Conservation (phyloP, 2,113 vertebrate genomes). For the Ptychochromis oligacanthus region DNA sequence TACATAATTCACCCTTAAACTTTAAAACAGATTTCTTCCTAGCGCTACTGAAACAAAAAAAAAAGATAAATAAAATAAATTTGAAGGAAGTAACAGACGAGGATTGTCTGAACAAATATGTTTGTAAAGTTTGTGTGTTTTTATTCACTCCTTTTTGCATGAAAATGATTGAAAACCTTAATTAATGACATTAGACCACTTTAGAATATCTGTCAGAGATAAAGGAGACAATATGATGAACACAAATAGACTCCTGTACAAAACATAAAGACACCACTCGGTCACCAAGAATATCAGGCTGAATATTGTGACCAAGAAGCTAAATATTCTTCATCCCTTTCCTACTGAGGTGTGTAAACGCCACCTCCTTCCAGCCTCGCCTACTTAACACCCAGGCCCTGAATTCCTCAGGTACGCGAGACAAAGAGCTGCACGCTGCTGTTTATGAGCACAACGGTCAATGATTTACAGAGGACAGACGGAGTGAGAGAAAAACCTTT, state of each 20-base stretch:
- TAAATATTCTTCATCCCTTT: background rate
- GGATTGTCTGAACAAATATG: too few species aligned
- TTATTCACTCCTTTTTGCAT: too few species aligned
- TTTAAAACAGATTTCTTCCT: too few species aligned
- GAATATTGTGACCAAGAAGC: background rate
- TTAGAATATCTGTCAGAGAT: too few species aligned
- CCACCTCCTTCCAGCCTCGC: conserved; percentile 12
- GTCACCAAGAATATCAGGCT: background rate
- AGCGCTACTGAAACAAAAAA: background rate
- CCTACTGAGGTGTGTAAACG: background rate
- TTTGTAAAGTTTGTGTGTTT: too few species aligned
- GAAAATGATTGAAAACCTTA: background rate
- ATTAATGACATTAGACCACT: background rate
- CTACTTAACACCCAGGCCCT: conserved; percentile 41
- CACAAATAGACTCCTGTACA: too few species aligned
- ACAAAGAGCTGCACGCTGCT: conserved; percentile 48
- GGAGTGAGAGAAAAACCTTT: background rate
- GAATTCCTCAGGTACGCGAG: conserved; percentile 70
- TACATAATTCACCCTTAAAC: background rate
- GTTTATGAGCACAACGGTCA: conserved; percentile 47
- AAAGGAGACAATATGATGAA: background rate
- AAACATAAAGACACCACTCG: too few species aligned
- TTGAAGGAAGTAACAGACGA: background rate
- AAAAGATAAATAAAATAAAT: too few species aligned
- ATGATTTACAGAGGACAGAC: conserved; percentile 53